Evolutionary conservation across 2,797 vertebrate species (phyloP), one percentile per base, ranked within the genome.

Genomic region (Gastrophryne carolinensis): DNA sequence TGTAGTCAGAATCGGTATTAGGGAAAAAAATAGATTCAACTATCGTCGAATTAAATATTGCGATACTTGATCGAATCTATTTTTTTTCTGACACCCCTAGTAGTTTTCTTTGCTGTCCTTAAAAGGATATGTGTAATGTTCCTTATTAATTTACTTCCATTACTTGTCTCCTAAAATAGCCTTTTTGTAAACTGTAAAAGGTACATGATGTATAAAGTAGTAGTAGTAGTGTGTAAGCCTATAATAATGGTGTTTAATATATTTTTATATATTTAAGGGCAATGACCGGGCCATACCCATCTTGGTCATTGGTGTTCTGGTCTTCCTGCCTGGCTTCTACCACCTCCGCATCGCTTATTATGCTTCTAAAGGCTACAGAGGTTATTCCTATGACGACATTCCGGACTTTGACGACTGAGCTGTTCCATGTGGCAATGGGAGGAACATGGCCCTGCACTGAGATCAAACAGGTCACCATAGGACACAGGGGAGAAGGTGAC

Each of bases 361-460:
- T 21, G 97, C 97, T 44, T 96, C 91, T 63, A 94, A 91, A 81
- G 97, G 97, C 82, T 98, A 98, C 87, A 89, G 89, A 0, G 97
- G 97, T 34, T 99, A 97, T 81, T 99, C 97, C 82, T 98, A 99
- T 0, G 96, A 99, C 1, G 97, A 98, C 81, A 98, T 99, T 80
- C 97, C 97, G 0, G 96, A 98, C 82, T 98, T 99, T 39, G 97
- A 98, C 73, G 97, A 99, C 79, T 98, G 90, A 93, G 0, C 15
- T 0, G 0, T 9, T 17, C 7, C 6, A 1, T 52, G 32, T 37
- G 30, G 47, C 5, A 10, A 37, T 21, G 10, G 15, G 13, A 17
- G 8, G 8, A 27, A 23, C 15, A 54, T 49, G 12, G 21, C 9
- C 23, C 65, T 29, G 15, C 26, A 7, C 50, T 29, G 11, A 11